These are phyloP conservation scores for Microtus oregoni DNA, from an alignment of 2,113 vertebrate species.

Conservation along the genomic window DNA sequence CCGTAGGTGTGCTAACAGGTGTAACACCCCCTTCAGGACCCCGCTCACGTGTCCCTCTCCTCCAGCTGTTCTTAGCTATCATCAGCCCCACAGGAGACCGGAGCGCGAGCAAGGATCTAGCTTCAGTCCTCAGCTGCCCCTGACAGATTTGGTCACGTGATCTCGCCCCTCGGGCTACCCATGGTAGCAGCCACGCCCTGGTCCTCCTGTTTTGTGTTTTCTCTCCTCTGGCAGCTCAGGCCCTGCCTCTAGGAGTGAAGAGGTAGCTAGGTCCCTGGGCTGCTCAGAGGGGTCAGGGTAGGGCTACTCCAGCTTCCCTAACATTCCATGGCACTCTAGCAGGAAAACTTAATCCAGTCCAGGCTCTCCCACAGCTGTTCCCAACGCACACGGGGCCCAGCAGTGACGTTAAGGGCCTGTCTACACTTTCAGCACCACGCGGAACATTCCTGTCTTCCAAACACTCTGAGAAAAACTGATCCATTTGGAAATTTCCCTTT, in stretches of 20 bases:
- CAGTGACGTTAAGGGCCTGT: neutral
- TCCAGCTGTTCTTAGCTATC: neutral
- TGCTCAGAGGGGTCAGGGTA: neutral
- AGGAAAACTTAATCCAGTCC: neutral
- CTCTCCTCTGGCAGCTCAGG: neutral
- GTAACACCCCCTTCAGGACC: accelerated
- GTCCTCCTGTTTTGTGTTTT: neutral
- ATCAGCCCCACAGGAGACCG: neutral
- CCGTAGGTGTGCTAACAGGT: neutral
- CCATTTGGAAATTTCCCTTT: constrained; percentile 66
- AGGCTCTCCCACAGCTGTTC: neutral
- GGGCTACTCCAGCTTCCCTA: neutral
- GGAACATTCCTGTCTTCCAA: constrained; percentile 65
- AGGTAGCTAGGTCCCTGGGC: neutral
- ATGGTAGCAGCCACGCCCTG: neutral
- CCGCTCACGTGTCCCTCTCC: neutral
- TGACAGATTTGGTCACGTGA: neutral
- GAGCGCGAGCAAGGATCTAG: neutral
- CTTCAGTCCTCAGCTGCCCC: neutral
- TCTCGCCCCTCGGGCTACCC: neutral
- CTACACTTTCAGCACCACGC: neutral
- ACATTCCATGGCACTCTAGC: neutral
- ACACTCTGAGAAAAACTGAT: constrained; percentile 30
- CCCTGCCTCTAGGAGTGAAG: neutral
- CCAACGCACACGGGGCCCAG: accelerated